Percentiles rank a stretch among this genome's conserved stretches.
Conservation (phyloP, 30 jellyfish, hydroid and myxozoan genomes). For the Aurelia coerulea region DNA sequence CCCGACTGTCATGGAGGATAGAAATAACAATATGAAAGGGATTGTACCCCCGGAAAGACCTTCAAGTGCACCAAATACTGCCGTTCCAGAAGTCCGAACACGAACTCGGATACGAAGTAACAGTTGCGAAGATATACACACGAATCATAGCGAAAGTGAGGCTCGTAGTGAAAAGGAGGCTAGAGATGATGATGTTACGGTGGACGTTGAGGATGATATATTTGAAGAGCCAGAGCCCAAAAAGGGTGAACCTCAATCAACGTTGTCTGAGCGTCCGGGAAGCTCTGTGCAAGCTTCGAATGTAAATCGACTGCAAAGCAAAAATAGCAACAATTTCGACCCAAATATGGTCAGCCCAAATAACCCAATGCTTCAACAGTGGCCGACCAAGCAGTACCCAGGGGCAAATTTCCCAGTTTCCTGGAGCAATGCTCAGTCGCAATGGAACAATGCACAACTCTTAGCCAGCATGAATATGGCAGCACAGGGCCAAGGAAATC, state of each 20-base stretch:
- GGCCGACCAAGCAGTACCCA: slow-evolving; percentile 48
- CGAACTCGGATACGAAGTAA: slow-evolving; percentile 83
- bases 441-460: slow-evolving; percentile 67
- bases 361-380: slow-evolving; percentile 33
- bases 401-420: slow-evolving; percentile 46
- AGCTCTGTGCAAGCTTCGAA: background rate
- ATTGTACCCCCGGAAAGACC: slow-evolving; percentile 83
- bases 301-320: background rate
- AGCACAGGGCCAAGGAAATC: slow-evolving; percentile 59
- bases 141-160: slow-evolving; percentile 51
- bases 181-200: slow-evolving; percentile 9
- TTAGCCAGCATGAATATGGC: slow-evolving; percentile 44
- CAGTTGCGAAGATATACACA: slow-evolving; percentile 87
- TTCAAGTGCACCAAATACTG: slow-evolving; percentile 89
- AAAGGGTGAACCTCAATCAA: slow-evolving; percentile 5
- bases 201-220: slow-evolving; percentile 53
- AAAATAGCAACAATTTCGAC: slow-evolving; percentile 1
- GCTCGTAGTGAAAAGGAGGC: slow-evolving; percentile 28
- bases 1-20: slow-evolving; percentile 48
- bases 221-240: slow-evolving; percentile 30
- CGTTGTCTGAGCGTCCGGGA: background rate
- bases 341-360: slow-evolving; percentile 54
- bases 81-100: slow-evolving; percentile 77
- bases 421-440: slow-evolving; percentile 43
- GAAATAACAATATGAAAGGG: slow-evolving; percentile 71